phyloP scores from a whole-genome alignment of 2,888 invertebrate genomes.

The Lasioglossum calceatum region DNA sequence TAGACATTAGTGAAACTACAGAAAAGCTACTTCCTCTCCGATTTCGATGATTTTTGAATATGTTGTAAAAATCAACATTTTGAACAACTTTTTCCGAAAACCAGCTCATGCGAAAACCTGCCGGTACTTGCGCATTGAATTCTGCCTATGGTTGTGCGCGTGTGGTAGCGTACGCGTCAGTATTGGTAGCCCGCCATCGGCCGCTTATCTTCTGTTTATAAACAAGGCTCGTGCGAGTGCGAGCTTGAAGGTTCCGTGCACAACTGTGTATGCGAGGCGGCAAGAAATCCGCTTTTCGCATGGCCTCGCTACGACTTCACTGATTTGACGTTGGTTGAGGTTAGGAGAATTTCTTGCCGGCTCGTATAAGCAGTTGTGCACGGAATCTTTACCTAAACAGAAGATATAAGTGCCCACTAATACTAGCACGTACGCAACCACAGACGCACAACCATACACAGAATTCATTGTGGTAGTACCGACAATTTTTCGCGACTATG shows the following conservation, averaged over 20 bases:
- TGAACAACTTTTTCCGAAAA: neutral
- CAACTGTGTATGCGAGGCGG: neutral
- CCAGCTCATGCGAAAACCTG: neutral
- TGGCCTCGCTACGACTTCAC: neutral
- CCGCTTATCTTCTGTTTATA: slow-evolving; percentile 2
- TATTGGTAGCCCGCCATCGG: neutral
- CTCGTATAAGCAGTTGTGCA: neutral
- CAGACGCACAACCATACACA: neutral
- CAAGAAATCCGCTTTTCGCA: neutral
- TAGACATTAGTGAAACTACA: no score
- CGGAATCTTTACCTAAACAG: neutral
- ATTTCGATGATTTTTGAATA: neutral
- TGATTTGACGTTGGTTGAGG: neutral
- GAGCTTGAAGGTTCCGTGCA: neutral
- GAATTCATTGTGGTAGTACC: no score
- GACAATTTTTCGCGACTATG: no score
- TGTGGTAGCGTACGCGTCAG: neutral
- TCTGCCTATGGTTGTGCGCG: neutral
- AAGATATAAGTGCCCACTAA: no score
- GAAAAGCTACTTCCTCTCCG: neutral
- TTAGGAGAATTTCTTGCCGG: neutral
- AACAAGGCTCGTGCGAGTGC: neutral
- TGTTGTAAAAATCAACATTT: neutral
- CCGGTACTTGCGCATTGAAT: neutral
- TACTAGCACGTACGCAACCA: no score